Evolutionary conservation across 2,888 invertebrate species (phyloP).

Genomic region (Xestia c-nigrum): DNA sequence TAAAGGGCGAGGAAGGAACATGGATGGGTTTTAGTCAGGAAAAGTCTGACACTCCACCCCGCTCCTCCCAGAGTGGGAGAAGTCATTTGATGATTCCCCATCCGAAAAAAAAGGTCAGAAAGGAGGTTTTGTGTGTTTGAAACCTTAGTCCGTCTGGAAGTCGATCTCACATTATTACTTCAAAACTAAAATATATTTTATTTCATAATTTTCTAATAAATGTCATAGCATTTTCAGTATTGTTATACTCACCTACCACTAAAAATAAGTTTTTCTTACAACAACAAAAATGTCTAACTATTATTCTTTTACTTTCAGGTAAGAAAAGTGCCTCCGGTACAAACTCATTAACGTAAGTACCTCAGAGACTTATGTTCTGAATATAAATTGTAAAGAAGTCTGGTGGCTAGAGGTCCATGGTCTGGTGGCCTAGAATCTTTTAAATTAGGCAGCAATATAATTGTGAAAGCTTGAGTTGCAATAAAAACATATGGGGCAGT

Average conservation of each 20-base stretch:
- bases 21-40: no score
- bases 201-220: no score
- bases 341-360: constrained; percentile 50
- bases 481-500: no score
- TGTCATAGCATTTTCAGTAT: neutral
- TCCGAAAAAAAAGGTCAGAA: no score
- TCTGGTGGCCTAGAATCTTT: neutral
- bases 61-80: no score
- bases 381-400: neutral
- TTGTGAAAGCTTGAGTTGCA: neutral
- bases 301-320: constrained; percentile 47
- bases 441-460: neutral
- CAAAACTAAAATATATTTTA: neutral
- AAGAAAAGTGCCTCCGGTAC: constrained; percentile 19
- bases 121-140: no score
- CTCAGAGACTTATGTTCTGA: neutral
- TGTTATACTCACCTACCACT: neutral
- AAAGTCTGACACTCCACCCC: no score
- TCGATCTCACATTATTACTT: neutral
- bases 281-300: neutral
- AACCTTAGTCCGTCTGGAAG: no score
- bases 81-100: no score
- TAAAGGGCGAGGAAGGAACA: no score
- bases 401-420: no score
- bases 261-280: neutral